Evolutionary conservation across 2,113 vertebrate genomes (phyloP).

Genomic region (Nansenia antarctica): DNA sequence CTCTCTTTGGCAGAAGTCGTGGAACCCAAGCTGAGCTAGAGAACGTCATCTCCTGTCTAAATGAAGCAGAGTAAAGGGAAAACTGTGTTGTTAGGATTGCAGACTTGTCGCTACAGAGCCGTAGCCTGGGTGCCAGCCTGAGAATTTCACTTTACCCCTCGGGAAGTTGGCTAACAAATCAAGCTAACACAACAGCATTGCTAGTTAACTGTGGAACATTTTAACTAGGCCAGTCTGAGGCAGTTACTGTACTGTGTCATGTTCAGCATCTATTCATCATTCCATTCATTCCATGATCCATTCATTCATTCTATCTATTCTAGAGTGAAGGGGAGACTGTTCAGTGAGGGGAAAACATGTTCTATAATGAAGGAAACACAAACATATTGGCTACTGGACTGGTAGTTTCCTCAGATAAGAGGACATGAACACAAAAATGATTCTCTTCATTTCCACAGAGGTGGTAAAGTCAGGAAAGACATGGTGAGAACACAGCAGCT

Average conservation of each 20-base stretch:
- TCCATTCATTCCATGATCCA: too few species aligned
- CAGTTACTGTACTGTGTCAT: too few species aligned
- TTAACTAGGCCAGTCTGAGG: too few species aligned
- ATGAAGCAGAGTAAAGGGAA: conserved; percentile 59
- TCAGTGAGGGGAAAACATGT: background rate
- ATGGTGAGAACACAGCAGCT: conserved; percentile 6
- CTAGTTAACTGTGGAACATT: too few species aligned
- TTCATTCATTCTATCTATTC: too few species aligned
- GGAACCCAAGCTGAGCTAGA: conserved; percentile 16
- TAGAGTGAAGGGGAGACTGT: too few species aligned
- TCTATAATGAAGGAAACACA: background rate
- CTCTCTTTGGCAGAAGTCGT: conserved; percentile 53
- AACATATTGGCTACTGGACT: background rate
- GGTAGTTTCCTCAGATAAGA: background rate
- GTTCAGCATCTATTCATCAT: too few species aligned
- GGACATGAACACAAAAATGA: background rate
- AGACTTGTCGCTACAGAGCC: conserved; percentile 37
- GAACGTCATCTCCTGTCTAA: conserved; percentile 59
- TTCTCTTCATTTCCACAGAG: background rate
- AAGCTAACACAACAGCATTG: background rate
- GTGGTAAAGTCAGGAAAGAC: conserved; percentile 7
- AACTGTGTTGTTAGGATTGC: conserved; percentile 56
- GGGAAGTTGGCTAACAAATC: background rate
- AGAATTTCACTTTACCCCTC: background rate
- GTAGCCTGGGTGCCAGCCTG: conserved; percentile 3